These are phyloP conservation scores for Gymnodraco acuticeps DNA, from an alignment of 2,797 vertebrate species.

Conservation along the genomic window DNA sequence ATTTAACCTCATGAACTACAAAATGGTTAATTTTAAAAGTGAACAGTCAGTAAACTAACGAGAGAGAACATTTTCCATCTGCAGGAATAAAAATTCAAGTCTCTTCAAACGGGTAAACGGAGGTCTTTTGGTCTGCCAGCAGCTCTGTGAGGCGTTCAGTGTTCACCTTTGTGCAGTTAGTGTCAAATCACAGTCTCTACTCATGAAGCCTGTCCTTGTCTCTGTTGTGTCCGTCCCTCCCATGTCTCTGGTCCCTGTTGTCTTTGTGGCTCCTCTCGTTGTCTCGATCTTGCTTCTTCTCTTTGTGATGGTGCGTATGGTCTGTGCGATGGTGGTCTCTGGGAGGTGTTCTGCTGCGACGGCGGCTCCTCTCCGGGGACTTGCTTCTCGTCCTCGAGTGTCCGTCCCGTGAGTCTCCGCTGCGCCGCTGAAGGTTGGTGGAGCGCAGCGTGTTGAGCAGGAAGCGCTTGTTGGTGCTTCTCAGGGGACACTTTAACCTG, in stretches of 20 bases:
- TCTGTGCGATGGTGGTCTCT: constrained; percentile 50
- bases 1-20: background rate
- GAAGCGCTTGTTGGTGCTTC: constrained; percentile 95
- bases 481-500: constrained; percentile 98
- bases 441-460: constrained; percentile 96
- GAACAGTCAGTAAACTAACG: background rate
- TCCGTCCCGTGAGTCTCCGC: constrained; percentile 22
- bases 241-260: constrained; percentile 47
- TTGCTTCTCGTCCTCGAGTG: constrained; percentile 53
- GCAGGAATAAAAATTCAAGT: background rate
- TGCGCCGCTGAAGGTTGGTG: constrained; percentile 71
- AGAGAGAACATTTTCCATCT: background rate
- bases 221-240: constrained; percentile 48
- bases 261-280: constrained; percentile 60
- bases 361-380: constrained; percentile 50
- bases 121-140: constrained; percentile 25
- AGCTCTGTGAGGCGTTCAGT: constrained; percentile 17
- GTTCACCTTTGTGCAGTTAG: constrained; percentile 15
- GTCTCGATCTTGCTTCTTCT: constrained; percentile 61
- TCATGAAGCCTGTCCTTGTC: constrained; percentile 56
- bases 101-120: constrained; percentile 27
- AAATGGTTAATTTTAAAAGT: background rate
- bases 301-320: constrained; percentile 53
- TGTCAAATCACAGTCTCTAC: constrained; percentile 29
- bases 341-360: constrained; percentile 70